Evolutionary conservation across 2,113 vertebrate genomes (phyloP), one percentile per base, ranked within the genome.

Genomic region (Procapra przewalskii): DNA sequence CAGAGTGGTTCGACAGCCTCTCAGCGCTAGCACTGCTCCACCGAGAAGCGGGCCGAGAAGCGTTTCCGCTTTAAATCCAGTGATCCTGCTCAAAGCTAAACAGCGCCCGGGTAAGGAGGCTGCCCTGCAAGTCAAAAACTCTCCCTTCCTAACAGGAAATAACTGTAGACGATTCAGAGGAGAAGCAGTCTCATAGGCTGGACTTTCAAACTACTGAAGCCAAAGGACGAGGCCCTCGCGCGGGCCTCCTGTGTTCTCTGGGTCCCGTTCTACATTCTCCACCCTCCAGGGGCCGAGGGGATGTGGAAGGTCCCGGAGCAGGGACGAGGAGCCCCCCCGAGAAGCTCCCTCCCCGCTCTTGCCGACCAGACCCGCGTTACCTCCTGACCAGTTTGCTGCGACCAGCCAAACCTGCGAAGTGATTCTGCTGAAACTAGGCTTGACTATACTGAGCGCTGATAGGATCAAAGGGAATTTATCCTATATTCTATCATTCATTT

Each of bases 191-290:
- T 52, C 25, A 0, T 1, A 1, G 48, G 43, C 6, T 85, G 85
- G 85, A 31, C 12, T 64, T 55, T 21, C 87, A 64, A 19, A n/a
- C 15, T 15, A 62, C 4, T 16, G 59, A 48, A 6, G 40, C 23
- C 50, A n/a, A 77, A 31, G 19, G 45, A 3, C 0, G 14, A 21
- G 31, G 11, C 21, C 8, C 7, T 33, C 1, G 0, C 3, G 0
- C 0, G 4, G 50, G 19, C 36, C 21, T 25, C 17, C 6, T 7
- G 6, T 16, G 23, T 15, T 40, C 62, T 57, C 25, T 0, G 6
- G 2, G 5, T 4, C 52, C 14, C 6, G 19, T 33, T 52, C 79
- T n/a, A 5, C 0, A 5, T 19, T 21, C 79, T 33, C 29, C 3
- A 52, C 48, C 79, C 29, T 52, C 79, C 17, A 6, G 48, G 29